Percentiles rank a stretch among this genome's conserved stretches.
Evolutionary conservation across 2,113 vertebrate species (phyloP).

Genomic region (Engraulis encrasicolus): DNA sequence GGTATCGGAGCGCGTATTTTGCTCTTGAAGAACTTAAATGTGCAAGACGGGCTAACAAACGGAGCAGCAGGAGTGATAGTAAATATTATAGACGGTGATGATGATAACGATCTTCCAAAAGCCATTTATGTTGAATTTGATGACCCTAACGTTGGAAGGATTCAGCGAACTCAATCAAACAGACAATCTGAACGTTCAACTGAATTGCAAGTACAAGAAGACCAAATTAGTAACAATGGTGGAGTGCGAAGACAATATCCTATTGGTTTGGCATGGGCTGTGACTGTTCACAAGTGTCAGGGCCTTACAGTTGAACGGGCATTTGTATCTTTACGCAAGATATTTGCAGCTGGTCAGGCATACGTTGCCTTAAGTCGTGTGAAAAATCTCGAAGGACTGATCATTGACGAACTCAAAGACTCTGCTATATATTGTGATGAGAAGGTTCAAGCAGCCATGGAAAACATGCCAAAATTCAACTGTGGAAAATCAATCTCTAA

Average conservation of each 20-base stretch:
- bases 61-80: conserved; percentile 35
- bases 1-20: conserved; percentile 20
- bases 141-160: conserved; percentile 20
- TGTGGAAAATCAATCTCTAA: not conserved
- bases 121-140: conserved; percentile 30
- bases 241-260: conserved; percentile 24
- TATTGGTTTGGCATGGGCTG: conserved; percentile 13
- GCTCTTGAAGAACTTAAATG: conserved; percentile 33
- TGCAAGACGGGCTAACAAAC: conserved; percentile 37
- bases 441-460: conserved; percentile 5
- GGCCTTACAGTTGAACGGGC: conserved; percentile 32
- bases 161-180: not conserved
- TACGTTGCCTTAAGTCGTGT: conserved; percentile 34
- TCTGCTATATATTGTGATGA: conserved; percentile 22
- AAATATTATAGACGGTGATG: not conserved
- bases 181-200: not conserved
- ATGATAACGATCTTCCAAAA: conserved; percentile 12
- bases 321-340: conserved; percentile 39
- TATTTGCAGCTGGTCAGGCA: conserved; percentile 40
- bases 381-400: conserved; percentile 13
- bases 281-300: conserved; percentile 35
- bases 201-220: conserved; percentile 30
- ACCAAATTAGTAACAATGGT: conserved; percentile 24
- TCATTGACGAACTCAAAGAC: conserved; percentile 33
- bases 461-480: not conserved